Base-by-base conservation (phyloP, 2,797 vertebrate genomes). In the Masticophis lateralis region DNA sequence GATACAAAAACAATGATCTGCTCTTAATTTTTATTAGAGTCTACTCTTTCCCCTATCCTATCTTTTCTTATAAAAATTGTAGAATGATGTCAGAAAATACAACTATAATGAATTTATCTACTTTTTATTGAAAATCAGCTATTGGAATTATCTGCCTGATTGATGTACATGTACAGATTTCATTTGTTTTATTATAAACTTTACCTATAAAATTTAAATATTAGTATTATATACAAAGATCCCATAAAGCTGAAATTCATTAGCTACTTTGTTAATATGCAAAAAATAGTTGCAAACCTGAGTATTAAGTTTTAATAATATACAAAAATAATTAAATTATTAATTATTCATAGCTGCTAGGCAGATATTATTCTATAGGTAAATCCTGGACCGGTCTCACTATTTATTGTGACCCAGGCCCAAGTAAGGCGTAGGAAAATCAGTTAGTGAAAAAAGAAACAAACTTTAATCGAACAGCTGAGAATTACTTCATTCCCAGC, bases 161-260 rank as follows among this genome's bases (percentile, higher is more conserved):
- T 89, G 91, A 32, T 90, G 60, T 88, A 27, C 91, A 37, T 86
- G 69, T 20, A 86, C 66, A n/a, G 51, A 28, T 94, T 92, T 94
- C 90, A 92, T 94, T 94, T 92, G 90, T 91, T 93, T 96, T 94
- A 94, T 93, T 91, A 88, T 87, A 88, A 56, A 69, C 18, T 69
- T 59, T 14, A 22, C 10, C 79, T 94, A 83, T 94, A 94, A 93
- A 95, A 96, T 43, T 61, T 93, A 94, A 66, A 59, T 93, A 89
- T 93, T 94, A 53, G 20, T 86, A 9, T 95, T 92, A 66, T 1
- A 2, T 93, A 61, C 61, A 79, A 93, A 90, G 61, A 93, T 11
- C 56, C 90, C 37, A 11, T 59, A 91, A 91, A 96, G 51, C n/a
- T 94, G 18, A 87, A 91, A 86, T 94, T 94, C 0, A 0, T 89